These are phyloP conservation scores for Thamnaconus septentrionalis DNA, from an alignment of 2,113 vertebrate genomes.

Conservation along the genomic window DNA sequence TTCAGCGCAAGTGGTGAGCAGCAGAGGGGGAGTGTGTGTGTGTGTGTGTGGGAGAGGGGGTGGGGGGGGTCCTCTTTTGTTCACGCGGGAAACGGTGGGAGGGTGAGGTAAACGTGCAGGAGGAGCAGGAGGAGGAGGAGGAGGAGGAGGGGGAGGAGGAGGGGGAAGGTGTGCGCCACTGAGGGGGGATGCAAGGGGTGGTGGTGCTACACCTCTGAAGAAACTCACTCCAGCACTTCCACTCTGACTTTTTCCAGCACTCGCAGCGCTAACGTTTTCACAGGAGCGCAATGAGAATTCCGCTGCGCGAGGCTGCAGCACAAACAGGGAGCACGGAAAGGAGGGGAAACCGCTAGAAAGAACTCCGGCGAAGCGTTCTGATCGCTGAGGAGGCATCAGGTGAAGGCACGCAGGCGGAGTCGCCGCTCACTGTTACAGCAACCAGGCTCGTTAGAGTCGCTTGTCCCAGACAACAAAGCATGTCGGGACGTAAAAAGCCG, in stretches of 20 bases:
- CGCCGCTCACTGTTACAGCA: too few relatives aligned
- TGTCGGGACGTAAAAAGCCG: too few relatives aligned
- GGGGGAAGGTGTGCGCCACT: slow-evolving; percentile 43
- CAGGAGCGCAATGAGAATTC: slow-evolving; percentile 35
- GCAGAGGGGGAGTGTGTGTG: slow-evolving; percentile 15
- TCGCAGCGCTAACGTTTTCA: slow-evolving; percentile 69
- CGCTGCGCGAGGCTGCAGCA: slow-evolving; percentile 28
- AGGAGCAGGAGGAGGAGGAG: slow-evolving; percentile 22
- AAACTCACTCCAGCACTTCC: slow-evolving; percentile 71
- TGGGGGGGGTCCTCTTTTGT: slow-evolving; percentile 63
- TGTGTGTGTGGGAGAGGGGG: slow-evolving; percentile 52
- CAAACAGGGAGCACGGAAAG: slow-evolving; percentile 36
- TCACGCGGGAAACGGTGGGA: slow-evolving; percentile 48
- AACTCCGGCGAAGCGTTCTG: slow-evolving; percentile 11
- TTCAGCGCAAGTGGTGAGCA: slow-evolving; percentile 44
- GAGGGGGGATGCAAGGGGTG: slow-evolving; percentile 13
- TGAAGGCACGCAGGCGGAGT: slow-evolving; percentile 31
- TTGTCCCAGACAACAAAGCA: slow-evolving; percentile 38
- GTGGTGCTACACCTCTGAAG: slow-evolving; percentile 47
- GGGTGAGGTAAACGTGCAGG: slow-evolving; percentile 6
- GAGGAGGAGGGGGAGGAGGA: slow-evolving; percentile 26
- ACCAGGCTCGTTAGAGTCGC: too few relatives aligned
- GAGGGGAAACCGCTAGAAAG: slow-evolving; percentile 30
- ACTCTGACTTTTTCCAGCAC: slow-evolving; percentile 72
- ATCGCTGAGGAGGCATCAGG: slow-evolving; percentile 31